phyloP scores from a whole-genome alignment of 2,888 invertebrate genomes.

The Melanophora roralis region DNA sequence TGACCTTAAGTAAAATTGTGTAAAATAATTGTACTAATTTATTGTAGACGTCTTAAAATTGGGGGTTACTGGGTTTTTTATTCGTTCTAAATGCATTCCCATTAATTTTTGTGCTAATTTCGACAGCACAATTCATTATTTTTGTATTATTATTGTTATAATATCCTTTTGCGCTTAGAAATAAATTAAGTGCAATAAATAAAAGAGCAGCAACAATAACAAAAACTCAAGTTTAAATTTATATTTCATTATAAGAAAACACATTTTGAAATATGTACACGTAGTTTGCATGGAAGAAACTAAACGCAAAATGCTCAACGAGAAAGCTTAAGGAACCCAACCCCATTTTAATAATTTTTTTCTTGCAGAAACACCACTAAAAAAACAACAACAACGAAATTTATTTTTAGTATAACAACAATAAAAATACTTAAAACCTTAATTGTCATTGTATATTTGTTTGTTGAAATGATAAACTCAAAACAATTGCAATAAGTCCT shows the following conservation, averaged over 20 bases:
- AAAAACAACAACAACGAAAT: neutral
- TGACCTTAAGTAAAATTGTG: neutral
- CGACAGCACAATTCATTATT: constrained; percentile 60
- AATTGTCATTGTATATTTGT: constrained; percentile 7
- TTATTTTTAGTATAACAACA: constrained; percentile 4
- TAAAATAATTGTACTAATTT: constrained; percentile 31
- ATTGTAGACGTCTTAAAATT: neutral
- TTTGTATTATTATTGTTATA: constrained; percentile 59
- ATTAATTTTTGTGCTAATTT: neutral
- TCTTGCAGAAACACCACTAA: neutral
- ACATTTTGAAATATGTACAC: constrained; percentile 35
- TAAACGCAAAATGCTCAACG: neutral
- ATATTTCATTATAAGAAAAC: constrained; percentile 6
- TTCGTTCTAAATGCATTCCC: constrained; percentile 20
- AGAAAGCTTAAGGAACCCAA: neutral
- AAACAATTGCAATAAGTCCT: constrained; percentile 44
- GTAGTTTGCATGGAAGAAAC: constrained; percentile 39
- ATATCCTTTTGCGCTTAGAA: constrained; percentile 48
- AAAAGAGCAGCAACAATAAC: constrained; percentile 22
- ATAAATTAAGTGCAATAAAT: constrained; percentile 60
- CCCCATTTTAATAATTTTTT: neutral
- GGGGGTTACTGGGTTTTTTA: constrained; percentile 9
- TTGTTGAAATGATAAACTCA: constrained; percentile 47
- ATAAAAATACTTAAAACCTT: constrained; percentile 47
- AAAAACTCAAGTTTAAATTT: constrained; percentile 43